Evolutionary conservation across 1,140 invertebrate genomes (phyloP).

Genomic region (Drosophila kanapiae): DNA sequence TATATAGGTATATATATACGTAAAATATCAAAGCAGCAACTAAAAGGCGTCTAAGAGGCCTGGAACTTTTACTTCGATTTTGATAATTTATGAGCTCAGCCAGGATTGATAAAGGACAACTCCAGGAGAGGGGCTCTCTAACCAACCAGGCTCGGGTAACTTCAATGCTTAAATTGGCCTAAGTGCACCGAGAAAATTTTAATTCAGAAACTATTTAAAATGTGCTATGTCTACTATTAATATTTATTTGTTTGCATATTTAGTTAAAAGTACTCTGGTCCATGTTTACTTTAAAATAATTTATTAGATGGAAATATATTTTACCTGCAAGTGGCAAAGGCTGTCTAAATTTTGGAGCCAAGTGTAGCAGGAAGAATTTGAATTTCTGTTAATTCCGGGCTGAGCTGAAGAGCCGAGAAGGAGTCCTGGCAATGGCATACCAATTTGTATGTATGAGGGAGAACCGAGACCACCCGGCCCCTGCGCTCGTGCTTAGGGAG

Average conservation of each 20-base stretch:
- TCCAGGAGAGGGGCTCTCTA: neutral
- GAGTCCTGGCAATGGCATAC: conserved; percentile 35
- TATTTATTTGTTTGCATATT: neutral
- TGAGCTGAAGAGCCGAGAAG: neutral
- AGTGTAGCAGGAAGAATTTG: conserved; percentile 16
- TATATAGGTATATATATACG: conserved; percentile 7
- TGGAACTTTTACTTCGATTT: conserved; percentile 33
- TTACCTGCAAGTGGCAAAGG: neutral
- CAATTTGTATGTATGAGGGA: conserved; percentile 43
- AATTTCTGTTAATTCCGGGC: conserved; percentile 34
- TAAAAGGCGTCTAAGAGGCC: conserved; percentile 27
- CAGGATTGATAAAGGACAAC: conserved; percentile 28
- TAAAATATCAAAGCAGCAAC: conserved; percentile 16
- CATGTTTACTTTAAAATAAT: too few relatives aligned
- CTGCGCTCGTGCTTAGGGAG: conserved; percentile 58
- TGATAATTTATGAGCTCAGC: conserved; percentile 35
- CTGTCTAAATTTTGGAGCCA: too few relatives aligned
- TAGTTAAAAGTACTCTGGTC: neutral
- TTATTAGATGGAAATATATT: neutral
- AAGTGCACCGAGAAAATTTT: neutral
- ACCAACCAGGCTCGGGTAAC: neutral
- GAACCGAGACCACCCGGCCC: conserved; percentile 21
- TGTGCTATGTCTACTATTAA: neutral
- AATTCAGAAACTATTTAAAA: neutral
- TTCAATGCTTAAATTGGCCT: conserved; percentile 9